Evolutionary conservation across 2,113 vertebrate species (phyloP).

Genomic region (Conger conger): DNA sequence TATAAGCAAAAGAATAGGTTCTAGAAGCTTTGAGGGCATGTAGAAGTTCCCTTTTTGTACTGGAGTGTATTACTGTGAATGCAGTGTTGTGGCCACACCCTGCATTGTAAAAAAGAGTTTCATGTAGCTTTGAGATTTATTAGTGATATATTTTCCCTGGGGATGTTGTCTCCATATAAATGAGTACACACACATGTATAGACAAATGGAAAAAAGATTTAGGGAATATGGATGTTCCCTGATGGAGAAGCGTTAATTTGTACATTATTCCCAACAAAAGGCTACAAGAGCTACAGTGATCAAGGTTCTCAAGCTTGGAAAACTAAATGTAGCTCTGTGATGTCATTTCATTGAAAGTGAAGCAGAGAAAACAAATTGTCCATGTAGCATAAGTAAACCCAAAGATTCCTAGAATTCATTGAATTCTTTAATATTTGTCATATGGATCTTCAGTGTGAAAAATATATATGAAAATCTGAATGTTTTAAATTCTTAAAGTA

Average conservation of each 20-base stretch:
- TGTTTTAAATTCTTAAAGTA: too few species aligned
- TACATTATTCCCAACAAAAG: not conserved
- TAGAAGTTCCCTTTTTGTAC: not conserved
- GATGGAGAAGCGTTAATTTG: not conserved
- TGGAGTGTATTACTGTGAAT: not conserved
- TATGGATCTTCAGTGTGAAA: too few species aligned
- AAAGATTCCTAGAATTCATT: too few species aligned
- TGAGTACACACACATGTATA: not conserved
- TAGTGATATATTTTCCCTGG: too few species aligned
- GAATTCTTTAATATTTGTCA: too few species aligned
- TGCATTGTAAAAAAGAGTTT: not conserved
- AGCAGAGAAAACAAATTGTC: not conserved
- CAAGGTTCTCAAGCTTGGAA: not conserved
- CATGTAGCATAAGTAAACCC: too few species aligned
- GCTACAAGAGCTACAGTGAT: not conserved
- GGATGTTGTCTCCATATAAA: not conserved
- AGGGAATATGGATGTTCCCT: not conserved
- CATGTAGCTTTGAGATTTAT: not conserved
- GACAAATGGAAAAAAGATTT: not conserved
- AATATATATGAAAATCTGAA: too few species aligned
- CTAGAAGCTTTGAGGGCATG: not conserved
- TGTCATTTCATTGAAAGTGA: not conserved
- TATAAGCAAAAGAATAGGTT: not conserved
- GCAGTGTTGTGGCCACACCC: not conserved
- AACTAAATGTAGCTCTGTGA: not conserved